Evolutionary conservation across 1,140 invertebrate genomes (phyloP).

Genomic region (Teleogryllus occipitalis): DNA sequence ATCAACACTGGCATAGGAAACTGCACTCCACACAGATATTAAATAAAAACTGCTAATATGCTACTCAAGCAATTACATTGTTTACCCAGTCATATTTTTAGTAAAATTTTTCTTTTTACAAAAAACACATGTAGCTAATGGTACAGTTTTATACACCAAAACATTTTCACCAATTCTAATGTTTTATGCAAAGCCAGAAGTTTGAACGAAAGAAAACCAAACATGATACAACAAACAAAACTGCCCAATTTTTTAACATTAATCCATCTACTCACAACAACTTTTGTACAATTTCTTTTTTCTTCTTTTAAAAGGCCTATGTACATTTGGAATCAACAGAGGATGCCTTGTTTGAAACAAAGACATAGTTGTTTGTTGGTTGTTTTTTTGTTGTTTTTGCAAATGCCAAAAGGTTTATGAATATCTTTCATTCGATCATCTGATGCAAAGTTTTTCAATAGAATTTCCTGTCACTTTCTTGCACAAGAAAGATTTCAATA

Average conservation of each 20-base stretch:
- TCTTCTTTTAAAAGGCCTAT: not conserved
- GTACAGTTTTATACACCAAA: conserved; percentile 15
- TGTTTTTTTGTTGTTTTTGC: no score
- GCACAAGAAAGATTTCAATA: not conserved
- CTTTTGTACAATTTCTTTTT: conserved; percentile 1
- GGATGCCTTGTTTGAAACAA: not conserved
- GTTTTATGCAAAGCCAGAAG: conserved; percentile 13
- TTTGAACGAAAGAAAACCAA: conserved; percentile 8
- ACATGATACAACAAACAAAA: conserved; percentile 8
- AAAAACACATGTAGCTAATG: not conserved
- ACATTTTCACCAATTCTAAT: conserved; percentile 16
- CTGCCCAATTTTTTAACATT: not conserved
- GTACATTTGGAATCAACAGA: not conserved
- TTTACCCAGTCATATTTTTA: not conserved
- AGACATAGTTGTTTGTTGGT: not conserved
- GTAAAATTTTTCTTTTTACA: conserved; percentile 2
- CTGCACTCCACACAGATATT: not conserved
- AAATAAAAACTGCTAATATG: not conserved
- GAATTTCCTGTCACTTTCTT: no score
- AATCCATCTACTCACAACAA: conserved; percentile 2
- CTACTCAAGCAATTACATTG: not conserved
- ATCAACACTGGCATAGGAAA: not conserved
- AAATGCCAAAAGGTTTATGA: not conserved
- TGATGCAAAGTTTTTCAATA: not conserved
- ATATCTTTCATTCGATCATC: not conserved